These are phyloP conservation scores for Calliphora vomitoria DNA, from an alignment of 2,888 invertebrate species.

Conservation along the genomic window DNA sequence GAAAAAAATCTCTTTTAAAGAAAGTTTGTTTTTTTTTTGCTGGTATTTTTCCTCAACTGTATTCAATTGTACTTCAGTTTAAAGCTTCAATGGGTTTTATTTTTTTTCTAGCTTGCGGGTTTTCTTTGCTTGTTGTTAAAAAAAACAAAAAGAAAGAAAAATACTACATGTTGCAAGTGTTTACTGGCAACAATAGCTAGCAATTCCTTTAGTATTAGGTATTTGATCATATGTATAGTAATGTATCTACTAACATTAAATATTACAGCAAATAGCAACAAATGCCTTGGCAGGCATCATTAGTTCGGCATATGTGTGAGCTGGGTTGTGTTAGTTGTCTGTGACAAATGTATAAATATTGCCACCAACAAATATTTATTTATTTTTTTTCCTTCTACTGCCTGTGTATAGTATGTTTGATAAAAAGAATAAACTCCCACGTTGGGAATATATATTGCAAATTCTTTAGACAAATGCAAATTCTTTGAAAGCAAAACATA, in stretches of 20 bases:
- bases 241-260: conserved; percentile 50
- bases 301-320: conserved; percentile 27
- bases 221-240: conserved; percentile 42
- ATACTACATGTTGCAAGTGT: conserved; percentile 63
- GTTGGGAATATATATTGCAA: conserved; percentile 68
- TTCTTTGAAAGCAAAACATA: conserved; percentile 26
- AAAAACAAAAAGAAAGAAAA: not conserved
- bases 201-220: conserved; percentile 35
- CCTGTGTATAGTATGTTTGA: not conserved
- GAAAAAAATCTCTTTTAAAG: conserved; percentile 68
- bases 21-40: conserved; percentile 50
- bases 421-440: conserved; percentile 69
- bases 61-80: conserved; percentile 47
- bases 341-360: conserved; percentile 70
- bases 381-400: not conserved
- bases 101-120: conserved; percentile 4
- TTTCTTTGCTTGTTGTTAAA: conserved; percentile 20
- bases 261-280: conserved; percentile 65
- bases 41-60: conserved; percentile 19
- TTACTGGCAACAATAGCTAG: conserved; percentile 39
- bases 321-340: conserved; percentile 47
- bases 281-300: conserved; percentile 66
- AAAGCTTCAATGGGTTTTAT: conserved; percentile 64
- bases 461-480: conserved; percentile 67
- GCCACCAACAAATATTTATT: conserved; percentile 58